Conservation (phyloP, 2,888 invertebrate species). For the Tenthredo amoena region DNA sequence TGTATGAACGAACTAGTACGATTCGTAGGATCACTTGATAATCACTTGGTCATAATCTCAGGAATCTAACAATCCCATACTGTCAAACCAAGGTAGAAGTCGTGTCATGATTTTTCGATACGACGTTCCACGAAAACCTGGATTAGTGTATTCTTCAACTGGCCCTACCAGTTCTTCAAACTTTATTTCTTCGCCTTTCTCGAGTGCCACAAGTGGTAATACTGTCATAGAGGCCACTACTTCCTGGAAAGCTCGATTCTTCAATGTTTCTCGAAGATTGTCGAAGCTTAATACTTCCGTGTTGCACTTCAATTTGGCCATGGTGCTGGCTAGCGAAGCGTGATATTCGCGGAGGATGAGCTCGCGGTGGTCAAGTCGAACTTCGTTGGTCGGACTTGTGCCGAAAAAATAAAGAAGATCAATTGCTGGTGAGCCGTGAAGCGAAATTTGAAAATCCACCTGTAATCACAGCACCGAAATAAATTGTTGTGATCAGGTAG, state of each 20-base stretch:
- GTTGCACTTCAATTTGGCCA: slow-evolving; percentile 67
- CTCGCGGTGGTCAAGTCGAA: slow-evolving; percentile 60
- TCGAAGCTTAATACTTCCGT: slow-evolving; percentile 65
- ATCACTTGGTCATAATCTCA: slow-evolving; percentile 40
- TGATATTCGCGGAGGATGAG: slow-evolving; percentile 67
- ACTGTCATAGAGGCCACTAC: slow-evolving; percentile 64
- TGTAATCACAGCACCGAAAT: slow-evolving; percentile 65
- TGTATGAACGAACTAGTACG: background rate
- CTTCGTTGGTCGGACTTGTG: slow-evolving; percentile 70
- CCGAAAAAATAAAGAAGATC: slow-evolving; percentile 79
- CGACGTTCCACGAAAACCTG: slow-evolving; percentile 56
- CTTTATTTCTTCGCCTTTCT: slow-evolving; percentile 63
- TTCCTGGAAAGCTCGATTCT: slow-evolving; percentile 60
- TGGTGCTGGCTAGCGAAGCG: slow-evolving; percentile 58
- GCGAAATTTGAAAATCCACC: slow-evolving; percentile 79
- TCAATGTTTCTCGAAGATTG: slow-evolving; percentile 60
- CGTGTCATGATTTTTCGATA: slow-evolving; percentile 63
- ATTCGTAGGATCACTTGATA: background rate
- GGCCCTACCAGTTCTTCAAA: slow-evolving; percentile 65
- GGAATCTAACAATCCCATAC: slow-evolving; percentile 67
- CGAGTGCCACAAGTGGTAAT: slow-evolving; percentile 67
- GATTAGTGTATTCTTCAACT: slow-evolving; percentile 54
- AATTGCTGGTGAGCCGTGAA: slow-evolving; percentile 76
- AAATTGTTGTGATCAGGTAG: background rate
- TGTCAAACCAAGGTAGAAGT: slow-evolving; percentile 64